Percentiles rank a stretch among this genome's conserved stretches.
Conservation (phyloP, 64 coral and sea anemone genomes). For the Astreopora myriophthalma region DNA sequence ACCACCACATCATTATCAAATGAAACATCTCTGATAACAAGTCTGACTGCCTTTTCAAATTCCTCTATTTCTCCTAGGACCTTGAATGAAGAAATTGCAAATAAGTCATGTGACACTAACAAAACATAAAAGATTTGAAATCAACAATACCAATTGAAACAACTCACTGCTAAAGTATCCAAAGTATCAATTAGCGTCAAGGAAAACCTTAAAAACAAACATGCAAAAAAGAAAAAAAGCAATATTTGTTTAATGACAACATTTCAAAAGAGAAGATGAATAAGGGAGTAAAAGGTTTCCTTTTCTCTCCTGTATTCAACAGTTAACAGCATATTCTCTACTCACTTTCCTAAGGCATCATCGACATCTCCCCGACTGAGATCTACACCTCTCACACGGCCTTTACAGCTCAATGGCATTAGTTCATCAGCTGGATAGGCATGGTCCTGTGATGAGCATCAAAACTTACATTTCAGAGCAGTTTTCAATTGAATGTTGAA, state of each 20-base stretch:
- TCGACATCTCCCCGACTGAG: conserved; percentile 94
- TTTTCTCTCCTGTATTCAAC: too few species aligned
- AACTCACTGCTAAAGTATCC: conserved; percentile 97
- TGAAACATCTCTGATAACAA: conserved; percentile 87
- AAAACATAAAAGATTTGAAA: background rate
- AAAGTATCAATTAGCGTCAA: conserved; percentile 94
- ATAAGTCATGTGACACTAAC: background rate
- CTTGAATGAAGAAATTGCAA: conserved; percentile 25
- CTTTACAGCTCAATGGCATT: conserved; percentile 97
- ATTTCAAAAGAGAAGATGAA: background rate
- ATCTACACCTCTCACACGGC: conserved; percentile 84
- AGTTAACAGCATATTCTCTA: background rate
- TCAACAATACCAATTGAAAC: background rate
- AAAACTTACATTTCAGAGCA: too few species aligned
- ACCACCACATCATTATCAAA: conserved; percentile 99
- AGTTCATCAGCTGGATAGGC: conserved; percentile 98
- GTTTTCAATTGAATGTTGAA: too few species aligned
- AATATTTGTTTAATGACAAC: background rate
- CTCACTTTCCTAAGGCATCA: conserved; percentile 96
- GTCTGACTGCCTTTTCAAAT: conserved; percentile 95
- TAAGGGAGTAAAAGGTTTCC: too few species aligned
- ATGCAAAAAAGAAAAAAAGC: background rate
- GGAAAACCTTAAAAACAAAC: conserved; percentile 85
- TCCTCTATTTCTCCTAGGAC: conserved; percentile 91
- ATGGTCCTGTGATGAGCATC: conserved; percentile 64